These are phyloP conservation scores for Harpagus bidentatus DNA, from an alignment of 2,113 vertebrate genomes.

Conservation along the genomic window DNA sequence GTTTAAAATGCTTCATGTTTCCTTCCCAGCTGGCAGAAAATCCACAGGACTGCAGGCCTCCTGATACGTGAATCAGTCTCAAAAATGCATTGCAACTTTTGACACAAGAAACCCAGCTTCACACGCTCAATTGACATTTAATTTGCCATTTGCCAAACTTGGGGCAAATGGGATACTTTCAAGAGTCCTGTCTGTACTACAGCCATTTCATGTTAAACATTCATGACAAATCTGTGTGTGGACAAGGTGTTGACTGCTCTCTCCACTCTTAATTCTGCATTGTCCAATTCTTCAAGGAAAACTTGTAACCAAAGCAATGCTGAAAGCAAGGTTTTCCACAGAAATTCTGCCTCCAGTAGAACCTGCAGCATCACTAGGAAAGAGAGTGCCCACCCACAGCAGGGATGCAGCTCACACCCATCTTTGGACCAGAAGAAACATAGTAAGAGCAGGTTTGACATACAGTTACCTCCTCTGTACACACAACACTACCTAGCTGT, in stretches of 20 bases:
- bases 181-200: not conserved
- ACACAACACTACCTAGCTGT: rapidly evolving
- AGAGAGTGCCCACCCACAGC: rapidly evolving
- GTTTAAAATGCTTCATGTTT: not conserved
- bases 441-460: not conserved
- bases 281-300: not conserved
- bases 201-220: not conserved
- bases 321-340: not conserved
- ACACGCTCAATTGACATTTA: not conserved
- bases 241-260: not conserved
- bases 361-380: not conserved
- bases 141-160: not conserved
- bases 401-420: not conserved
- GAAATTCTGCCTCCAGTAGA: not conserved
- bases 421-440: not conserved
- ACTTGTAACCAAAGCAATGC: not conserved
- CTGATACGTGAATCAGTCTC: not conserved
- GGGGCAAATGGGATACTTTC: not conserved
- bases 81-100: not conserved
- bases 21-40: not conserved
- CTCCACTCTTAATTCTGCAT: not conserved
- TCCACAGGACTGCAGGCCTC: not conserved
- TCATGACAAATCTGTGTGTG: not conserved
- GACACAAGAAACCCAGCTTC: not conserved
- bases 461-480: not conserved